Evolutionary conservation across 2,797 vertebrate genomes (phyloP).

Genomic region (Channallabes apus): DNA sequence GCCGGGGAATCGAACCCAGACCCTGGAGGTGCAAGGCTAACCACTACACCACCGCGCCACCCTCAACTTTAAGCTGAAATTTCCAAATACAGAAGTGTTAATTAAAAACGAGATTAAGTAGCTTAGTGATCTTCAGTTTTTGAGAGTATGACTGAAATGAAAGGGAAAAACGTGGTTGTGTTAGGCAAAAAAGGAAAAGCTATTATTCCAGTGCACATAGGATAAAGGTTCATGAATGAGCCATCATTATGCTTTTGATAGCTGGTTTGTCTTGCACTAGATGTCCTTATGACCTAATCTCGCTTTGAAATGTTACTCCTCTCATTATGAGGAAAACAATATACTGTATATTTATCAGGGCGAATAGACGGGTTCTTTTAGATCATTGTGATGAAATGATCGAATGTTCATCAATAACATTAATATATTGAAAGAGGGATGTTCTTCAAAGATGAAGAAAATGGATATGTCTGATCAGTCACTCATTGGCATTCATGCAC

Average conservation of each 20-base stretch:
- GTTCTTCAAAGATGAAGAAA: constrained; percentile 45
- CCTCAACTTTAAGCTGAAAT: background rate
- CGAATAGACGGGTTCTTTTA: constrained; percentile 27
- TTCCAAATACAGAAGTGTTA: background rate
- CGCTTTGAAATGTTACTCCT: constrained; percentile 54
- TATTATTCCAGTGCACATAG: background rate
- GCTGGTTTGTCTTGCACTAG: constrained; percentile 37
- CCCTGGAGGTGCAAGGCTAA: too few species aligned
- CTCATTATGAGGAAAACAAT: constrained; percentile 40
- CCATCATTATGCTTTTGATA: constrained; percentile 14
- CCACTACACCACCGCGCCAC: too few species aligned
- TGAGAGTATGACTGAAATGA: background rate
- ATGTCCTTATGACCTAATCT: constrained; percentile 32
- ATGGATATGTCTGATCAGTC: constrained; percentile 45
- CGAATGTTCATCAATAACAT: constrained; percentile 15
- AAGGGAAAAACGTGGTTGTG: background rate
- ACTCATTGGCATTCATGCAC: constrained; percentile 32
- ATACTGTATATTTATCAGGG: constrained; percentile 22
- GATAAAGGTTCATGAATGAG: background rate
- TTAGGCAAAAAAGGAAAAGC: background rate
- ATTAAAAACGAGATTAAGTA: background rate
- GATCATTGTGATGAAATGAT: constrained; percentile 24
- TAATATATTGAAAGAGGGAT: constrained; percentile 7
- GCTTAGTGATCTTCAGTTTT: background rate
- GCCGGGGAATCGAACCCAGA: too few species aligned